Evolutionary conservation across 2,888 invertebrate genomes (phyloP), one percentile per base, ranked within the genome.

Genomic region (Augiades crinisus): DNA sequence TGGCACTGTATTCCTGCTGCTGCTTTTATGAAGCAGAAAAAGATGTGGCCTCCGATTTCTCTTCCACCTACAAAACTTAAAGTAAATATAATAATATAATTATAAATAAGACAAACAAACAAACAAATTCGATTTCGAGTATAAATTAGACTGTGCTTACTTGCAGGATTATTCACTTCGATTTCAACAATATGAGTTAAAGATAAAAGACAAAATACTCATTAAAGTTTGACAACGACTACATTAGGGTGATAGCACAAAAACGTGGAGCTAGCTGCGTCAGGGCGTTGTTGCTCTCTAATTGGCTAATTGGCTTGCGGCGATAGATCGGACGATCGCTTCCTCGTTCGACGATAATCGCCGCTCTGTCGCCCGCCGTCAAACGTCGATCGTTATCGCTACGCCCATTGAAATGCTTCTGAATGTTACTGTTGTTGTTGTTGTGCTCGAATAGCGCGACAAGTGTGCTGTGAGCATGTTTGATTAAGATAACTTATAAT

Each of bases 251-350:
- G 59, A 57, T 67, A 68, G 65, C 67, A 75, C 72, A 75, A 75
- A 78, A 67, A 75, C 71, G 68, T 65, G 58, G 47, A 58, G 71
- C 81, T 79, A 81, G 81, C 80, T 76, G 47, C 68, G 67, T 67
- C 62, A 52, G 54, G 71, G 78, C 82, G 83, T 82, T 78, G 72
- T 75, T 70, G 68, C 69, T 72, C 82, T 86, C 86, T 89, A 88
- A 88, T 88, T 88, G 85, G 87, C 87, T 88, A 89, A 89, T 89
- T 89, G 88, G 87, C 82, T 85, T 84, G 85, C 84, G 75, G 70
- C 67, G 63, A 69, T 57, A 78, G 81, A 80, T 81, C 81, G 70
- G 72, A 74, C 80, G 80, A 87, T 87, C 85, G 74, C 83, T 87
- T 85, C 86, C 86, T 81, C 69, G 71, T 77, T 67, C 64, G 60